Conservation (phyloP, 2,113 vertebrate genomes). For the Tragelaphus buxtoni region DNA sequence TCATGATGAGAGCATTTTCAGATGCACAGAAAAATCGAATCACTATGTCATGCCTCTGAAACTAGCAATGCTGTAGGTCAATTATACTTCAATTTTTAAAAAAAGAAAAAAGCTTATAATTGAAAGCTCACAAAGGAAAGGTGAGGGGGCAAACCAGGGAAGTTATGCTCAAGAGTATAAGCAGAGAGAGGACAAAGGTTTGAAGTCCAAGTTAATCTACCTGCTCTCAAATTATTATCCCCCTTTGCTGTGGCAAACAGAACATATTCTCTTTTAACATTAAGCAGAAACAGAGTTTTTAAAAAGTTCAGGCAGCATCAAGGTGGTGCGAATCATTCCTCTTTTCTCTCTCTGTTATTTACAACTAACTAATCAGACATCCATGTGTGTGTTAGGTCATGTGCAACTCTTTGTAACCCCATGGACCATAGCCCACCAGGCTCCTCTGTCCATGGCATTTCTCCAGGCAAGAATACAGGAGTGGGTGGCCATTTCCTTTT, state of each 20-base stretch:
- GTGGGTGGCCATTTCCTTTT: not conserved
- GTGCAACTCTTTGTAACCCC: not conserved
- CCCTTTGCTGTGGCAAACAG: not conserved
- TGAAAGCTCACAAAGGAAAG: not conserved
- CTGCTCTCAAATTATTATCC: not conserved
- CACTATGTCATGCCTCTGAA: not conserved
- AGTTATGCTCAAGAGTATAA: not conserved
- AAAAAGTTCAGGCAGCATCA: not conserved
- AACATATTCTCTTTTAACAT: not conserved
- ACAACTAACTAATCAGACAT: not conserved
- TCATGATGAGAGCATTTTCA: not conserved
- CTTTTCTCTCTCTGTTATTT: not conserved
- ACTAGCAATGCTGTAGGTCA: not conserved
- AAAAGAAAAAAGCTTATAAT: not conserved
- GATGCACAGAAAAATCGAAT: not conserved
- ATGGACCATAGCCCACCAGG: not conserved
- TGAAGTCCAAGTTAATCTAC: not conserved
- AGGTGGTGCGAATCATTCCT: not conserved
- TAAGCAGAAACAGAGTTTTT: not conserved
- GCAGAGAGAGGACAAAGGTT: not conserved
- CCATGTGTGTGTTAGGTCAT: not conserved
- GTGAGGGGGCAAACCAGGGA: not conserved
- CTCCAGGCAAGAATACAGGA: not conserved
- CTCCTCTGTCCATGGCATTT: not conserved
- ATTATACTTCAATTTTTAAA: not conserved